Percentiles rank a stretch among this genome's conserved stretches.
These are phyloP conservation scores for Bombus difficillimus DNA, from an alignment of 1,140 invertebrate genomes.

Conservation along the genomic window DNA sequence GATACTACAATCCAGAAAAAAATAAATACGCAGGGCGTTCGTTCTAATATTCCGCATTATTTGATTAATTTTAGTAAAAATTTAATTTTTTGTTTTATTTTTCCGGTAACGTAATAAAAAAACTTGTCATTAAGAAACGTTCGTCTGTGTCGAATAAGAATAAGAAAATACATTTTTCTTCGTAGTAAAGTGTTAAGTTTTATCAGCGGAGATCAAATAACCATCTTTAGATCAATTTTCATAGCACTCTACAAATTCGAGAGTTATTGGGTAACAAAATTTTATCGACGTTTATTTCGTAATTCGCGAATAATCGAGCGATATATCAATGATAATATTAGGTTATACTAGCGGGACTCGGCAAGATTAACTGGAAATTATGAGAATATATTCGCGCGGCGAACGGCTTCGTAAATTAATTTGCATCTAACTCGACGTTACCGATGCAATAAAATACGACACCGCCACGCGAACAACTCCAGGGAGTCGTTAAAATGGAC, in stretches of 20 bases:
- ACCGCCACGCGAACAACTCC: background rate
- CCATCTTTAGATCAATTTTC: background rate
- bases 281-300: background rate
- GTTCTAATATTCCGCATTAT: too few relatives aligned
- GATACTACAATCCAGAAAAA: too few relatives aligned
- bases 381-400: conserved; percentile 22
- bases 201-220: too few relatives aligned
- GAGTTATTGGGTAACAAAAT: background rate
- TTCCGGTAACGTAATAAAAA: too few relatives aligned
- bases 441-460: conserved; percentile 30
- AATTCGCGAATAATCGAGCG: conserved; percentile 19
- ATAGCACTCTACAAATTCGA: background rate
- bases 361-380: conserved; percentile 41
- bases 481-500: conserved; percentile 35
- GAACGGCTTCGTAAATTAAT: conserved; percentile 39
- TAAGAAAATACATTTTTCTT: too few relatives aligned
- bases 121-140: too few relatives aligned
- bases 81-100: too few relatives aligned
- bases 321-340: background rate
- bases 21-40: too few relatives aligned
- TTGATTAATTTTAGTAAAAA: too few relatives aligned
- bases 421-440: conserved; percentile 40
- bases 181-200: too few relatives aligned
- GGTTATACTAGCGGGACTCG: background rate
- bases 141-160: too few relatives aligned